Percentiles rank a stretch among this genome's conserved stretches.
These are phyloP conservation scores for Cyanoramphus novaezelandiae DNA, from an alignment of 2,113 vertebrate species.

Conservation along the genomic window DNA sequence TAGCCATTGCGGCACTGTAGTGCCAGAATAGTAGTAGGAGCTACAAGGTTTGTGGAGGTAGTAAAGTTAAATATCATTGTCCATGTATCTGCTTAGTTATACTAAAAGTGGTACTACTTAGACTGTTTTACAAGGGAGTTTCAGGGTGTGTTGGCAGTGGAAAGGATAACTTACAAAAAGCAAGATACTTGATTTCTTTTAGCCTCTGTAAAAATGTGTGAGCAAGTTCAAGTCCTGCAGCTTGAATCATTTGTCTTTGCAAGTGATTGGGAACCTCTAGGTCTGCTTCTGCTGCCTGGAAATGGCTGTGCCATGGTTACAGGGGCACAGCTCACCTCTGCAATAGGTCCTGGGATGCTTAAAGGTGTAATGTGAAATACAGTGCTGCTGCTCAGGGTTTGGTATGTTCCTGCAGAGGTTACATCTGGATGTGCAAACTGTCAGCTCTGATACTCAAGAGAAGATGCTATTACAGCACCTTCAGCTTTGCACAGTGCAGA, in stretches of 20 bases:
- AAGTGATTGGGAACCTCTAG: background rate
- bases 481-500: background rate
- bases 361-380: background rate
- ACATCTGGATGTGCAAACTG: background rate
- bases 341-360: background rate
- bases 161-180: background rate
- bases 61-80: background rate
- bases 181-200: background rate
- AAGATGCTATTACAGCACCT: background rate
- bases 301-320: rapidly evolving
- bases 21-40: background rate
- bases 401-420: background rate
- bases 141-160: background rate
- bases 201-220: background rate
- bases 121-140: background rate
- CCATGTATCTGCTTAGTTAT: background rate
- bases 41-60: background rate
- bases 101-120: rapidly evolving
- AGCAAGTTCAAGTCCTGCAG: background rate
- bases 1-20: background rate
- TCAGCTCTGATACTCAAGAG: background rate
- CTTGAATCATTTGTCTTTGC: background rate
- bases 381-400: background rate
- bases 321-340: background rate
- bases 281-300: background rate